A percentile compares a stretch with the other conserved stretches of the same genome.
These are phyloP conservation scores for Autographa gamma DNA, from an alignment of 2,888 invertebrate genomes.

Conservation along the genomic window DNA sequence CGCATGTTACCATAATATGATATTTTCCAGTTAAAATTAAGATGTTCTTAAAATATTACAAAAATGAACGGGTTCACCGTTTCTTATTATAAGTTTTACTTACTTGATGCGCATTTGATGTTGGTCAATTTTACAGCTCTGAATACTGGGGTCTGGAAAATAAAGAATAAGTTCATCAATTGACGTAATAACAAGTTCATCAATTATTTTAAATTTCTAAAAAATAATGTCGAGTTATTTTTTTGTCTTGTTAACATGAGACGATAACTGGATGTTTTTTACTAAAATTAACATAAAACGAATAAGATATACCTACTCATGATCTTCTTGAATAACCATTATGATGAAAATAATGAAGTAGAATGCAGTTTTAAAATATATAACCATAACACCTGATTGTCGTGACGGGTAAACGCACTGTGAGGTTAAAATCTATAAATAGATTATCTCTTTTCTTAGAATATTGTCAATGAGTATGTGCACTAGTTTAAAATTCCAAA, in stretches of 20 bases:
- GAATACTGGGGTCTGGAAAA: constrained; percentile 76
- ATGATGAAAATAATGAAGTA: not conserved
- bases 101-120: constrained; percentile 82
- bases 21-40: no score
- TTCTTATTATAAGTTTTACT: constrained; percentile 56
- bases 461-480: not conserved
- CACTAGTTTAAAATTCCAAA: not conserved
- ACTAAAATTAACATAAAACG: not conserved
- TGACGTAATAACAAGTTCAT: not conserved
- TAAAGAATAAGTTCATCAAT: constrained; percentile 4
- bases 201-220: not conserved
- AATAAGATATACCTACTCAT: no score
- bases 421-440: constrained; percentile 2
- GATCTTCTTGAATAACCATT: no score
- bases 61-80: no score
- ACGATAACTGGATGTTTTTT: no score
- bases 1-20: no score
- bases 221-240: not conserved
- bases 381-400: not conserved
- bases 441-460: not conserved
- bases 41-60: no score
- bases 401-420: not conserved
- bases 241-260: no score
- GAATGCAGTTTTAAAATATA: not conserved
- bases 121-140: constrained; percentile 77